Conservation (phyloP, 2,888 invertebrate genomes). For the Syrista parreyssii region DNA sequence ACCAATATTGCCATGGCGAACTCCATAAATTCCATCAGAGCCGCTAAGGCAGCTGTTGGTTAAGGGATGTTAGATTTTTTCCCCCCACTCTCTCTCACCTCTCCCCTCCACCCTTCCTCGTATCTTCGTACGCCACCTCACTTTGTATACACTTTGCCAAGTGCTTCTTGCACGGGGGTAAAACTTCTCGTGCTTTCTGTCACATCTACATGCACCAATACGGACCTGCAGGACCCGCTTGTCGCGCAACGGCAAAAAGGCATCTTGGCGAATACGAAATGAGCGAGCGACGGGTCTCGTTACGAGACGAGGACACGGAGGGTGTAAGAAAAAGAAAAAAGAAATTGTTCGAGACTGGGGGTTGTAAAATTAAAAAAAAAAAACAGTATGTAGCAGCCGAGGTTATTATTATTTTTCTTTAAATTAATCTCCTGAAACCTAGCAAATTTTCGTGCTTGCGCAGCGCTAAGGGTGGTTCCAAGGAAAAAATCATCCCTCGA, state of each 20-base stretch:
- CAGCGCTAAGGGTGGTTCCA: too few relatives aligned
- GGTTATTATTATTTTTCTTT: too few relatives aligned
- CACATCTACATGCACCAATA: too few relatives aligned
- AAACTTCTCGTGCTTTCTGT: neutral
- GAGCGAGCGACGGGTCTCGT: neutral
- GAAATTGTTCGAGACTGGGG: neutral
- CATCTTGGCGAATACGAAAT: neutral
- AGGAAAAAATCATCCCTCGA: too few relatives aligned
- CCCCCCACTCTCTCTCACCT: too few relatives aligned
- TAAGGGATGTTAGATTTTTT: neutral
- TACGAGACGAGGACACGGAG: neutral
- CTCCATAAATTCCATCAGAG: conserved; percentile 1
- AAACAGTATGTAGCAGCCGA: too few relatives aligned
- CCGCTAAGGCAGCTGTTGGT: neutral
- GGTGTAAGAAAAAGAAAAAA: neutral
- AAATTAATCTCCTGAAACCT: neutral
- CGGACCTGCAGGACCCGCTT: too few relatives aligned
- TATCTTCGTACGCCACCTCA: neutral
- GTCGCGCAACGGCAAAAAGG: neutral
- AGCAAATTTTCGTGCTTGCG: too few relatives aligned
- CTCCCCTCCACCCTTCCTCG: too few relatives aligned
- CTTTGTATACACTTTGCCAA: neutral
- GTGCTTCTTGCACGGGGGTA: neutral
- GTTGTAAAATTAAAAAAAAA: neutral
- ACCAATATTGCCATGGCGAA: neutral